Evolutionary conservation across 2,888 invertebrate species (phyloP).

Genomic region (Cinara cedri): DNA sequence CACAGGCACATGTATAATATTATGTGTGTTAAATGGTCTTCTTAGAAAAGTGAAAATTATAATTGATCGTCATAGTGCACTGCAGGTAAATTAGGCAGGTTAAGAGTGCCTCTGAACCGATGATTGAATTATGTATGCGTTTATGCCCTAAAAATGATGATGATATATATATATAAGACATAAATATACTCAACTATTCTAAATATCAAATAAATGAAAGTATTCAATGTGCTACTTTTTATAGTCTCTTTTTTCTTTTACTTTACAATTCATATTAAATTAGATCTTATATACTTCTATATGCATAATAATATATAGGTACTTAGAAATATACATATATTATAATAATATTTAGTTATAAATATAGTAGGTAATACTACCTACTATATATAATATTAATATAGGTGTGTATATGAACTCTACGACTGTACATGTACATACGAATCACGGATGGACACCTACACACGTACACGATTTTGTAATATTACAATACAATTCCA

Average conservation of each 20-base stretch:
- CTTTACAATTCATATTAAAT: not conserved
- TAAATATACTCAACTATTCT: too few relatives aligned
- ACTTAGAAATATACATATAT: too few relatives aligned
- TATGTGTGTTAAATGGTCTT: not conserved
- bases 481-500: not conserved
- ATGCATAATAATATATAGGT: not conserved
- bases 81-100: not conserved
- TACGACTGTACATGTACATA: too few relatives aligned
- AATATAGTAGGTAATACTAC: too few relatives aligned
- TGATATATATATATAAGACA: not conserved
- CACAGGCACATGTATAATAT: not conserved
- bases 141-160: not conserved
- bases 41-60: not conserved
- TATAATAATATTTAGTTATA: too few relatives aligned
- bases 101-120: not conserved
- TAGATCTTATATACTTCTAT: not conserved
- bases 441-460: not conserved
- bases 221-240: conserved; percentile 31
- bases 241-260: not conserved
- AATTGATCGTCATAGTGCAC: not conserved
- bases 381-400: too few relatives aligned
- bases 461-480: not conserved
- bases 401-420: too few relatives aligned
- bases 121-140: conserved; percentile 1
- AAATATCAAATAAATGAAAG: conserved; percentile 3